phyloP scores from a whole-genome alignment of 2,797 vertebrate species.

The Lagorchestes hirsutus region DNA sequence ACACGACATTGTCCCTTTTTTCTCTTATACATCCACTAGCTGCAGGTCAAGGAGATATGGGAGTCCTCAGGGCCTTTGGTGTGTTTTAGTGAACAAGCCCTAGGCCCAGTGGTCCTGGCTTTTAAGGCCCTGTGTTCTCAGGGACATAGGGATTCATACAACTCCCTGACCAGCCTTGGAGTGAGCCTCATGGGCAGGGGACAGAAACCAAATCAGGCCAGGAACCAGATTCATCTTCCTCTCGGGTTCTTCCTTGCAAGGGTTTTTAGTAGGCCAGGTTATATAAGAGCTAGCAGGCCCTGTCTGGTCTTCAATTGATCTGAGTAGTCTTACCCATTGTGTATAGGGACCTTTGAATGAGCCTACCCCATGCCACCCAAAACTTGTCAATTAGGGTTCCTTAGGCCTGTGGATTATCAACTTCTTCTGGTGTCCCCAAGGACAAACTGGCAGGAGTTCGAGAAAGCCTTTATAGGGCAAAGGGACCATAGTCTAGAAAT shows the following conservation, averaged over 20 bases:
- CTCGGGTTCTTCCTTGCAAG: not conserved
- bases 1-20: not conserved
- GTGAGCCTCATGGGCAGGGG: not conserved
- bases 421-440: not conserved
- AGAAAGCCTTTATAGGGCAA: not conserved
- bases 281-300: not conserved
- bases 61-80: not conserved
- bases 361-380: not conserved
- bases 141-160: not conserved
- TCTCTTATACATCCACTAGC: not conserved
- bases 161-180: not conserved
- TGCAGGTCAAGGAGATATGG: not conserved
- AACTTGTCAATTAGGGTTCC: slow-evolving; percentile 8
- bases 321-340: slow-evolving; percentile 5
- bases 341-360: slow-evolving; percentile 7
- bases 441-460: not conserved
- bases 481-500: slow-evolving; percentile 11
- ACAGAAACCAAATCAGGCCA: not conserved
- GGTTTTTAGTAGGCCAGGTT: not conserved
- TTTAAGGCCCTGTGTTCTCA: not conserved
- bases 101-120: not conserved
- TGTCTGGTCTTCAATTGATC: not conserved
- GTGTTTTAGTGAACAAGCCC: not conserved
- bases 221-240: not conserved
- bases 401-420: not conserved